phyloP scores from a whole-genome alignment of 2,113 vertebrate species.

The Laticauda colubrina region DNA sequence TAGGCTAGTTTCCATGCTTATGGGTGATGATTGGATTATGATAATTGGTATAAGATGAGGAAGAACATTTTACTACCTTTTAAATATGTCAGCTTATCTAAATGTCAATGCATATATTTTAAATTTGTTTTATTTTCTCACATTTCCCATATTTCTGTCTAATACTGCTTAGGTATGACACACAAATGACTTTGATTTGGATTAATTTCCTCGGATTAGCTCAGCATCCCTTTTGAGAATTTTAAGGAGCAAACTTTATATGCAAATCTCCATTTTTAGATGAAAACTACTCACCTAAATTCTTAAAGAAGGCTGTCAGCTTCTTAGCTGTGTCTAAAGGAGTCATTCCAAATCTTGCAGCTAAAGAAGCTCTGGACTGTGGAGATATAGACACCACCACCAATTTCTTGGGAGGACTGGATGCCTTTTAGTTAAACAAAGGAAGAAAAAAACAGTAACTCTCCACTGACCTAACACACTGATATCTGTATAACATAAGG shows the following conservation, averaged over 20 bases:
- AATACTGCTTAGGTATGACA: not conserved
- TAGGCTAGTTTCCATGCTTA: too few relatives aligned
- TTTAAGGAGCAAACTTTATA: not conserved
- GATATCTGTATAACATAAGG: too few relatives aligned
- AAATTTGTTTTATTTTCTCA: not conserved
- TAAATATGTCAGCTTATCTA: not conserved
- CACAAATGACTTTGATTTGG: not conserved
- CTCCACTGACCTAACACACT: not conserved
- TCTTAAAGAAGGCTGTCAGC: constrained; percentile 85
- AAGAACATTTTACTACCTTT: not conserved
- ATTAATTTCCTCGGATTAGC: not conserved
- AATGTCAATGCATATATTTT: not conserved
- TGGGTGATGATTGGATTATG: not conserved
- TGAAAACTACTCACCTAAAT: constrained; percentile 70
- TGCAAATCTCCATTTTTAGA: not conserved
- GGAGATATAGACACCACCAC: constrained; percentile 91
- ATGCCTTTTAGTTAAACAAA: constrained; percentile 42
- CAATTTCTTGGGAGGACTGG: constrained; percentile 69
- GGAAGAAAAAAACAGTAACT: not conserved
- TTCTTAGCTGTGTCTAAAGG: constrained; percentile 79
- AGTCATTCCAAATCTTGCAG: constrained; percentile 76
- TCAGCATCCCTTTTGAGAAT: not conserved
- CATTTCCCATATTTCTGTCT: not conserved
- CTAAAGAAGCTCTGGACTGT: constrained; percentile 90
- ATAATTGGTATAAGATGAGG: not conserved